Conservation (phyloP, 2,113 vertebrate species). For the Helogale parvula region DNA sequence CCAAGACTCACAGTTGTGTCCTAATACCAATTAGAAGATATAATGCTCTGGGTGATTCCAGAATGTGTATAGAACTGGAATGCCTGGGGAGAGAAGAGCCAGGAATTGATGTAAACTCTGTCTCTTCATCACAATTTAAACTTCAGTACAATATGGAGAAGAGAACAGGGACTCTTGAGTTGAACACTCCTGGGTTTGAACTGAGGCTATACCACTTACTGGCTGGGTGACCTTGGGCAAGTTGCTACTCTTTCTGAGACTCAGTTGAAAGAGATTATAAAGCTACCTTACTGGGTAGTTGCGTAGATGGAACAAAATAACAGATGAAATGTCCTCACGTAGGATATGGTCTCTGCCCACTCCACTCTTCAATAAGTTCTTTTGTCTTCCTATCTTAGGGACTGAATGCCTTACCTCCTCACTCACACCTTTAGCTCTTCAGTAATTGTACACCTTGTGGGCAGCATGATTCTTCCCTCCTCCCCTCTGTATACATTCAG, state of each 20-base stretch:
- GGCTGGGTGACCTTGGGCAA: neutral
- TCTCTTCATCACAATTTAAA: neutral
- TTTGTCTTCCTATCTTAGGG: neutral
- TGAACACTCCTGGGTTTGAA: neutral
- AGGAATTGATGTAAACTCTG: neutral
- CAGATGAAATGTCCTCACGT: neutral
- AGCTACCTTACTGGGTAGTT: neutral
- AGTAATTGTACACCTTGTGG: constrained; percentile 14
- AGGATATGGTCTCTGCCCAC: neutral
- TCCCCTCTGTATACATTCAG: constrained; percentile 54
- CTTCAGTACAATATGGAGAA: neutral
- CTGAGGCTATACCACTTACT: neutral
- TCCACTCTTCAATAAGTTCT: neutral
- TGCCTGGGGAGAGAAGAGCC: neutral
- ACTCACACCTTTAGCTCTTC: neutral
- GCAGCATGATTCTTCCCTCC: constrained; percentile 1
- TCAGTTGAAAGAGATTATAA: neutral
- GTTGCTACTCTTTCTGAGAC: neutral
- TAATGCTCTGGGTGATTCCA: neutral
- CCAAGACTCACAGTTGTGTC: neutral
- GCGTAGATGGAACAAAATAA: neutral
- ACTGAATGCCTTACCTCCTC: neutral
- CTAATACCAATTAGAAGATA: neutral
- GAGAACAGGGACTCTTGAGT: neutral
- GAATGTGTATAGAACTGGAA: neutral